These are phyloP conservation scores for Spea multiplicata DNA, from an alignment of 2,113 vertebrate genomes.

Conservation along the genomic window DNA sequence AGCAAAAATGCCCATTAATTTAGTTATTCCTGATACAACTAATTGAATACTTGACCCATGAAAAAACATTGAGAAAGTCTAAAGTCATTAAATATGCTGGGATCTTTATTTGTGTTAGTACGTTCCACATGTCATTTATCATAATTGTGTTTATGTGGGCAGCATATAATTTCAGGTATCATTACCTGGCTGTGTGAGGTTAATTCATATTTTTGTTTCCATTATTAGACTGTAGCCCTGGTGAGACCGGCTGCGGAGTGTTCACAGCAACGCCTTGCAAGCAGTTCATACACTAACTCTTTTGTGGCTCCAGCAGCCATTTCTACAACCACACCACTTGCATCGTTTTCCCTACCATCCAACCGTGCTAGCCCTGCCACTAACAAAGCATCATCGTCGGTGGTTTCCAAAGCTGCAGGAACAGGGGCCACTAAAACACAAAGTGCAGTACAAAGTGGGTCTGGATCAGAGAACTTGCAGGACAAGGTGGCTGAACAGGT, in stretches of 20 bases:
- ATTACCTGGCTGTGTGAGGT: no score
- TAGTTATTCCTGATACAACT: no score
- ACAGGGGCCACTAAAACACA: constrained; percentile 77
- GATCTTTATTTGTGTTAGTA: no score
- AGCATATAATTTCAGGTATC: no score
- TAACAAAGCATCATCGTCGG: constrained; percentile 71
- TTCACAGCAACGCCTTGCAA: constrained; percentile 75
- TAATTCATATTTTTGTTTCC: constrained; percentile 10
- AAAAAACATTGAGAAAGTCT: no score
- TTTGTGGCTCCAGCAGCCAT: constrained; percentile 63
- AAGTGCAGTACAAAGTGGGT: constrained; percentile 71
- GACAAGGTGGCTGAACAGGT: constrained; percentile 92
- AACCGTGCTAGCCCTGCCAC: constrained; percentile 71
- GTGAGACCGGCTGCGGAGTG: constrained; percentile 75
- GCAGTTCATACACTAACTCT: constrained; percentile 70
- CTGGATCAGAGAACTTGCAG: constrained; percentile 79
- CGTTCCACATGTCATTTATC: no score
- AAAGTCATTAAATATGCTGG: no score
- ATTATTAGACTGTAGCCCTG: constrained; percentile 76
- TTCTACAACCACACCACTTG: constrained; percentile 63
- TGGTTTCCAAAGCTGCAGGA: constrained; percentile 79
- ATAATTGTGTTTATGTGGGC: no score
- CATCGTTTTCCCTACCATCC: constrained; percentile 68
- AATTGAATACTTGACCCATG: no score
- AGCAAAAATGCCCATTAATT: no score